These are phyloP conservation scores for Neotoma lepida DNA, from an alignment of 2,113 vertebrate genomes.

Conservation along the genomic window DNA sequence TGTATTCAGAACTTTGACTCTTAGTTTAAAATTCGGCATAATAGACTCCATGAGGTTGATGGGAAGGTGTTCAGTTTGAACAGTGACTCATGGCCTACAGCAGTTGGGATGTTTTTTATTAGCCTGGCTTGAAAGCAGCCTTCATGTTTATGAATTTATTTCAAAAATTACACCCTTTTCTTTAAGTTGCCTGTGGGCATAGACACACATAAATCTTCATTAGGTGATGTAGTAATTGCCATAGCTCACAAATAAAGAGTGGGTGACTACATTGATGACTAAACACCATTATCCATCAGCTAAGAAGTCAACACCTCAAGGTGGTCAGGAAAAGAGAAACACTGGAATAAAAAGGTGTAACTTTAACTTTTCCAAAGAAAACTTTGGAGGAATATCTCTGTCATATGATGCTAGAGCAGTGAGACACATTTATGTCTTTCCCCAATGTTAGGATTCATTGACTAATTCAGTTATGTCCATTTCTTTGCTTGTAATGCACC, in stretches of 20 bases:
- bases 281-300: background rate
- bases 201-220: constrained; percentile 52
- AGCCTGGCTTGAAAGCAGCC: constrained; percentile 52
- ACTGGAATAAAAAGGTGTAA: background rate
- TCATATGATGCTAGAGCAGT: background rate
- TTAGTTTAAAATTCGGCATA: constrained; percentile 15
- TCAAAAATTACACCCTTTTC: constrained; percentile 48
- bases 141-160: constrained; percentile 67
- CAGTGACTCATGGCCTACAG: background rate
- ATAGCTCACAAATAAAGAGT: constrained; percentile 56
- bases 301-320: constrained; percentile 23
- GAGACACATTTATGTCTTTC: background rate
- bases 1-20: background rate
- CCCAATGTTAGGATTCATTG: background rate
- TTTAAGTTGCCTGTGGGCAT: constrained; percentile 58
- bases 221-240: constrained; percentile 64
- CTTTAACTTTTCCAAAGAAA: background rate
- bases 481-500: background rate
- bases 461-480: background rate
- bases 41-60: background rate
- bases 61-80: background rate
- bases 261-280: background rate
- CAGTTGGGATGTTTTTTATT: constrained; percentile 55
- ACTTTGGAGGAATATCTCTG: background rate
- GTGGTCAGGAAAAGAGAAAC: background rate